Conservation (phyloP, 92 coral and sea anemone species). For the Zoanthus solanderi region DNA sequence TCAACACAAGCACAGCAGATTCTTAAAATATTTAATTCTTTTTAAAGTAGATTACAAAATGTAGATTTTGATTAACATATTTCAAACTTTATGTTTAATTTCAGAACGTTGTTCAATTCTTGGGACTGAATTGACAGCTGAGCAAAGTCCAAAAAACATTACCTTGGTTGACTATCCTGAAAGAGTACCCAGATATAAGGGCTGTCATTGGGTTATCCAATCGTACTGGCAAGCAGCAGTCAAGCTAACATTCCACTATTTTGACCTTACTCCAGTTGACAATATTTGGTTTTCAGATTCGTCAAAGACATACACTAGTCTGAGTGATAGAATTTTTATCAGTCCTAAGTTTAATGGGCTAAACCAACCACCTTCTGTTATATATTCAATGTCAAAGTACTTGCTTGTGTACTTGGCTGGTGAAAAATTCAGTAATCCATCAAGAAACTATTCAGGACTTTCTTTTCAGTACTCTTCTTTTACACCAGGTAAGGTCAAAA, state of each 20-base stretch:
- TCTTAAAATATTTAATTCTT: too few relatives aligned
- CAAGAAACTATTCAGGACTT: conserved; percentile 20
- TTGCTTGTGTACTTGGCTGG: background rate
- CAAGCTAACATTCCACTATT: conserved; percentile 20
- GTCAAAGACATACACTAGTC: background rate
- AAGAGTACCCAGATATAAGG: background rate
- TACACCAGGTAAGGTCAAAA: conserved; percentile 18
- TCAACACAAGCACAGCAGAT: too few relatives aligned
- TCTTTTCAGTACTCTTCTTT: conserved; percentile 10
- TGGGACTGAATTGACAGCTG: conserved; percentile 1
- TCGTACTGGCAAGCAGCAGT: background rate
- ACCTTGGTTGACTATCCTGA: background rate
- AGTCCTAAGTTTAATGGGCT: conserved; percentile 10
- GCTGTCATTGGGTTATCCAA: conserved; percentile 4
- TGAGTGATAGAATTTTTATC: conserved; percentile 8
- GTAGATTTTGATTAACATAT: too few relatives aligned
- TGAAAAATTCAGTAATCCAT: background rate
- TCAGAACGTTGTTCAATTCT: background rate
- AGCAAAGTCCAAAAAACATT: conserved; percentile 4
- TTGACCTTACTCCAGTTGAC: conserved; percentile 25
- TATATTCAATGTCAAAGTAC: conserved; percentile 20
- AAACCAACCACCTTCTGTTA: conserved; percentile 25
- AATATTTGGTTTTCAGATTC: conserved; percentile 21
- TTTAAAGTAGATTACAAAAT: too few relatives aligned
- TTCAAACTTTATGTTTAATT: background rate